Evolutionary conservation across 2,888 invertebrate species (phyloP), one percentile per base, ranked within the genome.

Genomic region (Agonopterix subpropinquella): DNA sequence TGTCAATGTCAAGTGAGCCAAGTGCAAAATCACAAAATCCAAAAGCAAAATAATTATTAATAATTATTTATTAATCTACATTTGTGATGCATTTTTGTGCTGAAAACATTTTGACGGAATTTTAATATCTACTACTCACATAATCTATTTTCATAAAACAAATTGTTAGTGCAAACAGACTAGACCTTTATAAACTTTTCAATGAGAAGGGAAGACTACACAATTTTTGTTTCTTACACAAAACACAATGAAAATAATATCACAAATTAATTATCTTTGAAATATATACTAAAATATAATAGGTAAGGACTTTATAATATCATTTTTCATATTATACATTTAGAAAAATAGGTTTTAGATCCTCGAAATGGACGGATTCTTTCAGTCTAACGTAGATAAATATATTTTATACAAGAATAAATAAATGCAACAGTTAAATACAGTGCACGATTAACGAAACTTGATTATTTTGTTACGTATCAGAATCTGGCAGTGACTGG

Each of bases 401-500:
- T 47, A 47, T 39, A 41, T 42, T 36, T 9, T 39, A 39, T 39
- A 39, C 28, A 28, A 5, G 28, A 28, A 28, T 28, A 28, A 28
- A 28, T 28, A 37, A 39, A 41, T 47, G 11, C 45, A 41, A 41
- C 11, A 3, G 41, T 45, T 28, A 4, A 5, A 36, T 43, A 28
- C 8, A 46, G 36, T 43, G 36, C 41, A 44, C 4, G 8, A 48
- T 2, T 39, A 39, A n/a, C 10, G 7, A 39, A 44, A 28, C 15
- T 42, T n/a, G 11, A 43, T 18, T 37, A 45, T 36, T 13, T 46
- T 47, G 41, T 36, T 41, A 43, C n/a, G 42, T 28, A 13, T 42
- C 41, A n/a, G 42, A 35, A 11, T 43, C 62, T 67, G 72, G 69
- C 70, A 71, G 70, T 73, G 67, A 62, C 10, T 39, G 39, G 10